Conservation (phyloP, 2,113 vertebrate species). For the Pedetes capensis region DNA sequence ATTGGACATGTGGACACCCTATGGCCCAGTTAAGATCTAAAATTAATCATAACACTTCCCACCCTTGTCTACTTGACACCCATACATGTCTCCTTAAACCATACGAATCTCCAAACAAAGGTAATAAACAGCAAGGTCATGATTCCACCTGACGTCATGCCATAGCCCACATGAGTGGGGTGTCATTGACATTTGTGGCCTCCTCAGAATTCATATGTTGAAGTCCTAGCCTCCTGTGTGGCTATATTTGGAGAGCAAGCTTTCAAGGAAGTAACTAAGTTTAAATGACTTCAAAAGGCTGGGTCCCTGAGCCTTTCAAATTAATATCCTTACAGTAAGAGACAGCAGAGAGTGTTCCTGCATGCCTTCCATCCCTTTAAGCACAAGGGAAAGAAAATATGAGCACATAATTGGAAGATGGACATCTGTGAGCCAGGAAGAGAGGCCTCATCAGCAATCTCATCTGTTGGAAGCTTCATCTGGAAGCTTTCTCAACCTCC, state of each 20-base stretch:
- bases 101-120: not conserved
- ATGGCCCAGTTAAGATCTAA: not conserved
- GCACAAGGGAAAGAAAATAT: not conserved
- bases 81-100: not conserved
- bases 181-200: not conserved
- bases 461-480: not conserved
- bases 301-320: not conserved
- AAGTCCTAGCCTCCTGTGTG: not conserved
- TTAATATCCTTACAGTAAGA: not conserved
- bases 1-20: not conserved
- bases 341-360: not conserved
- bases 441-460: not conserved
- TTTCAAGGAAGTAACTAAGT: not conserved
- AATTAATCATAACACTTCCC: not conserved
- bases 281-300: not conserved
- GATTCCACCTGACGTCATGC: not conserved
- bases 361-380: not conserved
- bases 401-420: not conserved
- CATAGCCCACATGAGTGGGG: not conserved
- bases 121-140: not conserved
- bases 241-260: not conserved
- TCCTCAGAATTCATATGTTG: not conserved
- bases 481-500: not conserved
- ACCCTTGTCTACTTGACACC: not conserved
- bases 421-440: not conserved